Evolutionary conservation across 2,888 invertebrate genomes (phyloP).

Genomic region (Yponomeuta evonymella): DNA sequence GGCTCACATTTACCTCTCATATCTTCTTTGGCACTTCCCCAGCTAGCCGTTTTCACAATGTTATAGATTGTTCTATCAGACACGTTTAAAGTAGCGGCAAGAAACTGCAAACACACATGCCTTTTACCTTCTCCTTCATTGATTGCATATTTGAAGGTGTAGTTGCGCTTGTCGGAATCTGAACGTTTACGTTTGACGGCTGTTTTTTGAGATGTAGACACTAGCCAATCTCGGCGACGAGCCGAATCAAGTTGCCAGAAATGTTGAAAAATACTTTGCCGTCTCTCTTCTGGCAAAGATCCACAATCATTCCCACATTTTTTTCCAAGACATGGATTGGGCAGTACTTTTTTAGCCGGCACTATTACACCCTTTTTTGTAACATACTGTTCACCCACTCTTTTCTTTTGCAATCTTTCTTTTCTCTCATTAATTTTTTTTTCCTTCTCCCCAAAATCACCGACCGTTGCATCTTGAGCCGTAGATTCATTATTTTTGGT

Average conservation of each 20-base stretch:
- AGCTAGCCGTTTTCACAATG: conserved; percentile 11
- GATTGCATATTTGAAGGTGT: conserved; percentile 10
- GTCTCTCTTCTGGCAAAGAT: conserved; percentile 20
- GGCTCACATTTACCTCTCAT: conserved; percentile 23
- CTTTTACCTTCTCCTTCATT: conserved; percentile 14
- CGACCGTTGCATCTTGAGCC: background rate
- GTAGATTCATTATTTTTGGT: background rate
- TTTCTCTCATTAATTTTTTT: conserved; percentile 7
- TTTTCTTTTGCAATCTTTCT: background rate
- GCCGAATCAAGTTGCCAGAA: conserved; percentile 19
- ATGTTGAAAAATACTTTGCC: conserved; percentile 20
- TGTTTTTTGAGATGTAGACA: conserved; percentile 17
- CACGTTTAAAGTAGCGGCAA: conserved; percentile 7
- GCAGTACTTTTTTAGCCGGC: background rate
- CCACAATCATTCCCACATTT: conserved; percentile 25
- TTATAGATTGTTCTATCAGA: conserved; percentile 14
- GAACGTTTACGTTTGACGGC: conserved; percentile 20
- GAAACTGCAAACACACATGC: background rate
- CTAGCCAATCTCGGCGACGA: conserved; percentile 21
- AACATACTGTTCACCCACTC: background rate
- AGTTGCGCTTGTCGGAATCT: conserved; percentile 14
- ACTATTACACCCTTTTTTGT: background rate
- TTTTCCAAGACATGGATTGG: conserved; percentile 22
- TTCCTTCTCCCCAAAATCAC: conserved; percentile 3
- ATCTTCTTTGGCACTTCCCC: conserved; percentile 19